phyloP scores from a whole-genome alignment of 2,888 invertebrate genomes.

The Monochamus alternatus region DNA sequence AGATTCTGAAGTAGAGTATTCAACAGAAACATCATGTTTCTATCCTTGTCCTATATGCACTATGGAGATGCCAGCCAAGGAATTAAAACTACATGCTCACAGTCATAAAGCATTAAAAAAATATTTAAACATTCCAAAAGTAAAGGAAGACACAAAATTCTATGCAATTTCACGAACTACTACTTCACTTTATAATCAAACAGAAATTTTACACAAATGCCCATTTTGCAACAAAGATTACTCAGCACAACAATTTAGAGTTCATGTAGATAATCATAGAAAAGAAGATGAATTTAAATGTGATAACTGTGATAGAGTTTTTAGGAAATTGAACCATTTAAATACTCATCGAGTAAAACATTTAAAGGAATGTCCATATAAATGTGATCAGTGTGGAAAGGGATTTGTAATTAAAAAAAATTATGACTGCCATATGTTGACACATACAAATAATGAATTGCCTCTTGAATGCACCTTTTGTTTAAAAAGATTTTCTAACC shows the following conservation, averaged over 20 bases:
- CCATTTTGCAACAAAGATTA: constrained; percentile 58
- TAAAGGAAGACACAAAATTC: constrained; percentile 44
- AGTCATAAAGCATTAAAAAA: constrained; percentile 62
- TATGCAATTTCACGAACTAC: constrained; percentile 29
- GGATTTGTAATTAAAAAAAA: constrained; percentile 63
- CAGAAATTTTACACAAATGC: constrained; percentile 59
- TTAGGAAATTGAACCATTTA: constrained; percentile 62
- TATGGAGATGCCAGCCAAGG: constrained; percentile 57
- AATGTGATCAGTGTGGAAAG: constrained; percentile 62
- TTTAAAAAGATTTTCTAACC: constrained; percentile 62
- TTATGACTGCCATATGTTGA: constrained; percentile 63
- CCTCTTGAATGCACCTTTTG: constrained; percentile 62
- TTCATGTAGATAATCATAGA: constrained; percentile 59
- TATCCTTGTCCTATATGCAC: constrained; percentile 63
- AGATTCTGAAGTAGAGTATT: constrained; percentile 3
- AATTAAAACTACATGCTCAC: constrained; percentile 59
- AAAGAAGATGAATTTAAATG: constrained; percentile 60
- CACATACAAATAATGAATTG: constrained; percentile 59
- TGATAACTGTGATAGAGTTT: constrained; percentile 62
- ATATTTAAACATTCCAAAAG: constrained; percentile 59
- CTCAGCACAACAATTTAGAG: constrained; percentile 53
- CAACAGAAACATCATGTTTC: constrained; percentile 15
- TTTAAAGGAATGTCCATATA: constrained; percentile 62
- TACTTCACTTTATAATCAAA: constrained; percentile 49
- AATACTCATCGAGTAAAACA: constrained; percentile 62